Base-by-base conservation (phyloP, 2,113 vertebrate genomes). In the Pseudopipra pipra region DNA sequence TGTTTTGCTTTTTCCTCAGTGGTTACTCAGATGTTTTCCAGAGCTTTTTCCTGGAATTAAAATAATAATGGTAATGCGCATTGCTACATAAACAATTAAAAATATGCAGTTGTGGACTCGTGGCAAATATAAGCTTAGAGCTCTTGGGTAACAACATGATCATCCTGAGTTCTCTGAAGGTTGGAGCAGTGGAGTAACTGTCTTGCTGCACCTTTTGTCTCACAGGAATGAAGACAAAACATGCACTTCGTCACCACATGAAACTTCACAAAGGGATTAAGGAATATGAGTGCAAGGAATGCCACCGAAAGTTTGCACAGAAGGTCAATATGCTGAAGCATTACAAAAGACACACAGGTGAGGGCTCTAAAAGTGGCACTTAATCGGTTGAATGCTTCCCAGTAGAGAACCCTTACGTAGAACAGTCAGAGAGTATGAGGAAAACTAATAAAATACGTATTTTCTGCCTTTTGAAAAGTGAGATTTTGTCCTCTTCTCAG, bases 261-360 rank as follows among this genome's bases (percentile, higher is more conserved):
- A 99, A 99, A 97, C 98, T 99, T 28, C 99, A 99, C 97, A 99
- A 99, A 91, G 99, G 99, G 73, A 99, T 99, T 96, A 99, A 99
- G 88, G 99, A 99, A 87, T 99, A 99, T 3, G 99, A 99, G 96
- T 99, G 99, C 86, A 98, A 98, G 74, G 99, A 99, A 83, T 99
- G 99, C 31, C 99, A 99, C 97, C 98, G 99, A 93, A 99, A 99
- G 96, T 99, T 99, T 66, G 99, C 99, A 14, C 99, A 99, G 96
- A 99, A 99, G 92, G 99, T 99, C 98, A 99, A 99, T 97, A 99
- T 99, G 99, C 98, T 99, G 72, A 99, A 99, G 84, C 99, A 99
- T 96, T 99, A 98, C 97, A 99, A 99, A 97, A 98, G 99, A 70
- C 99, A 99, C 90, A 99, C 99, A 2, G 99, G 99, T 99, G 92